Evolutionary conservation across 2,888 invertebrate genomes (phyloP), one percentile per base, ranked within the genome.

Genomic region (Yponomeuta plumbellus): DNA sequence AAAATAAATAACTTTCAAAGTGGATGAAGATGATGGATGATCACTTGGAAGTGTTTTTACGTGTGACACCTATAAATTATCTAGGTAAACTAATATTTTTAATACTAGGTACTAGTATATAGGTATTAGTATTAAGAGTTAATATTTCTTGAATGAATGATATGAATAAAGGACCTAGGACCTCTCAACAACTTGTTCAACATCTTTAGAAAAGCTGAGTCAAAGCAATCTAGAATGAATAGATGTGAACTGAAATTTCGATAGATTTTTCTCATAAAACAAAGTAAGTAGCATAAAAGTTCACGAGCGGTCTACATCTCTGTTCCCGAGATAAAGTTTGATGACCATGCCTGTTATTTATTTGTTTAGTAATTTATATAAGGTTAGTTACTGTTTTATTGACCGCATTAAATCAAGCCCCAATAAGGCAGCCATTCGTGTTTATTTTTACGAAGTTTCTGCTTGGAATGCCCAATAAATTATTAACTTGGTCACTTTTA

Each of bases 341-440:
- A 90, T 86, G 86, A 81, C 85, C 88, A 85, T 74, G 73, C 79
- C 81, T 81, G 88, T 91, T 90, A 89, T 91, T 90, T 91, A 91
- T 91, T 89, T 89, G 89, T 88, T 90, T 84, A 88, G 85, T 89
- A 91, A 90, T 91, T 89, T 91, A 91, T 91, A 88, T 90, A 88
- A 87, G 88, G 89, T 90, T 90, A 88, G 90, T 90, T 88, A 90
- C 89, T 86, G 90, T 90, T 91, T 91, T 91, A 91, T 91, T 89
- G 83, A 78, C 76, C 76, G 84, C 85, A 89, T 90, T 91, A 91
- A 91, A 91, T 91, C 91, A 91, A 86, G 88, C 81, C 85, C 85
- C 90, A 91, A 90, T 90, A 89, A 91, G 90, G 90, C 91, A 88
- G 86, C 86, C 88, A 90, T 91, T 91, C 86, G 88, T 90, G 91